Percentiles rank a stretch among this genome's conserved stretches.
Conservation (phyloP, 2,888 invertebrate genomes). For the Orthonevra nobilis region DNA sequence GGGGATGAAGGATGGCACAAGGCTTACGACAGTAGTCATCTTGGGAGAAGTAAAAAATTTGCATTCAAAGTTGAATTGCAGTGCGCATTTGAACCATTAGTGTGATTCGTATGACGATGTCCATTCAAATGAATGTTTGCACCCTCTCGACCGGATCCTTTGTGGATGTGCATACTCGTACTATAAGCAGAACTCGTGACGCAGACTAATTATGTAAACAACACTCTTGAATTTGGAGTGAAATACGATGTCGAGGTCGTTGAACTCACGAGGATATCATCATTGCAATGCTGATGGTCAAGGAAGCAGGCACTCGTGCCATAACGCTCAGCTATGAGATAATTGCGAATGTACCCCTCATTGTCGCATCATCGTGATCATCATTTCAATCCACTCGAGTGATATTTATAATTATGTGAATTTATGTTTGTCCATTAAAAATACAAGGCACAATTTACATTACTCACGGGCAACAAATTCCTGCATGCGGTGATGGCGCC, state of each 20-base stretch:
- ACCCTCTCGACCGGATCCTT: too few species aligned
- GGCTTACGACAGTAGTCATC: constrained; percentile 29
- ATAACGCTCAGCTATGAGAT: constrained; percentile 15
- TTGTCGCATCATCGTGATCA: constrained; percentile 46
- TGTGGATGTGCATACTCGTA: background rate
- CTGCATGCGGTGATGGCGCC: constrained; percentile 15
- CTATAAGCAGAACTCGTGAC: constrained; percentile 38
- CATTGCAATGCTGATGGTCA: constrained; percentile 42
- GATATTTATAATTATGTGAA: constrained; percentile 62
- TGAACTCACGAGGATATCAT: background rate
- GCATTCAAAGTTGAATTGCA: constrained; percentile 32
- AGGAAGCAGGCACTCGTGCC: constrained; percentile 27
- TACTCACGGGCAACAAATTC: constrained; percentile 50
- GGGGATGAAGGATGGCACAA: constrained; percentile 7
- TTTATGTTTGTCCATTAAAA: constrained; percentile 42
- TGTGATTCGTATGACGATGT: background rate
- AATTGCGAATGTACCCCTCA: constrained; percentile 34
- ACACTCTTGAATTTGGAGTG: constrained; percentile 38
- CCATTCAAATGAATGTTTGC: background rate
- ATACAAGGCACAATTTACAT: constrained; percentile 38
- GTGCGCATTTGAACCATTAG: constrained; percentile 34
- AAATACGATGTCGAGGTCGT: constrained; percentile 28
- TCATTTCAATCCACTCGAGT: constrained; percentile 60
- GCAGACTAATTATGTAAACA: constrained; percentile 46
- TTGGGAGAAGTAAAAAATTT: constrained; percentile 18